phyloP scores from a whole-genome alignment of 2,888 invertebrate genomes.

The Malthinus seriepunctatus region DNA sequence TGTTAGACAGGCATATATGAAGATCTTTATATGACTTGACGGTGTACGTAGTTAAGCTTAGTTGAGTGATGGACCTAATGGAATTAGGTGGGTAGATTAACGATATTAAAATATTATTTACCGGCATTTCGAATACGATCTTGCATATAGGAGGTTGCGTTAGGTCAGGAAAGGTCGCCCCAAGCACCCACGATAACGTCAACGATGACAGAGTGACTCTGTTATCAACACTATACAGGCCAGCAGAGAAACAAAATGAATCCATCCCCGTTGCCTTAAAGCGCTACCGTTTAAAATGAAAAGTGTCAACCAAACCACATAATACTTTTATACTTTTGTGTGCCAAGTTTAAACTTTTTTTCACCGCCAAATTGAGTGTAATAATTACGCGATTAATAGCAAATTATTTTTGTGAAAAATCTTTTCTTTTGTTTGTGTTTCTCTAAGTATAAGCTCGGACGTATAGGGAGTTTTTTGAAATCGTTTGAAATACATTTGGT shows the following conservation, averaged over 20 bases:
- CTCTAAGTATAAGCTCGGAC: background rate
- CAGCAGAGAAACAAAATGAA: constrained; percentile 59
- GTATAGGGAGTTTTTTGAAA: background rate
- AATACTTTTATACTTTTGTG: constrained; percentile 38
- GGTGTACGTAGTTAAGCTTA: background rate
- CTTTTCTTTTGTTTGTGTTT: background rate
- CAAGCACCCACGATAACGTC: constrained; percentile 54
- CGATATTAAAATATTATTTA: constrained; percentile 16
- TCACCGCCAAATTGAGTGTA: constrained; percentile 34
- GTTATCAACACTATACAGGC: constrained; percentile 59
- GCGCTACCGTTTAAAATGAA: constrained; percentile 44
- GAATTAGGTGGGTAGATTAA: constrained; percentile 16
- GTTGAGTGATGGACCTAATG: constrained; percentile 8
- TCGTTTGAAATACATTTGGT: constrained; percentile 4
- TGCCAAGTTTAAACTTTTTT: constrained; percentile 35
- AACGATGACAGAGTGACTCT: constrained; percentile 60
- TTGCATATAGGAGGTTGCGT: constrained; percentile 31
- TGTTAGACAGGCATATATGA: constrained; percentile 7
- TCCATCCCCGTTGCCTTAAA: constrained; percentile 36
- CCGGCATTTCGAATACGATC: constrained; percentile 15
- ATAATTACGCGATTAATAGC: no score
- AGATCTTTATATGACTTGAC: constrained; percentile 8
- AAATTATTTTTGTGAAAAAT: constrained; percentile 45
- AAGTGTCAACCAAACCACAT: constrained; percentile 48
- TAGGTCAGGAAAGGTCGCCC: constrained; percentile 37